Percentiles rank a stretch among this genome's conserved stretches.
These are phyloP conservation scores for Andrena cerasifolii DNA, from an alignment of 1,140 invertebrate genomes.

Conservation along the genomic window DNA sequence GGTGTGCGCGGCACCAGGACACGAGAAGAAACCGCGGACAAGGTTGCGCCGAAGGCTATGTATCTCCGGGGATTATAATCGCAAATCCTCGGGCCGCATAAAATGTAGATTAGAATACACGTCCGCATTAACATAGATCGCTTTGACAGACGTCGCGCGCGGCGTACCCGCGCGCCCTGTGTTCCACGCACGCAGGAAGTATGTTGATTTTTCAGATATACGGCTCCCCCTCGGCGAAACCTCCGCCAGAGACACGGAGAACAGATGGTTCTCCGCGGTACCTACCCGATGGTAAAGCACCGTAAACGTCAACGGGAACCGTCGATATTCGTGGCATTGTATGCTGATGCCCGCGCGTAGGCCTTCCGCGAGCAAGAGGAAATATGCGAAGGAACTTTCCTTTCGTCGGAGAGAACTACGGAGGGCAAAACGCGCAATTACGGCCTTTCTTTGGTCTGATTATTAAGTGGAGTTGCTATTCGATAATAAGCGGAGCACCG, in stretches of 20 bases:
- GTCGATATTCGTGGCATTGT: slow-evolving; percentile 39
- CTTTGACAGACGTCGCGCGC: slow-evolving; percentile 41
- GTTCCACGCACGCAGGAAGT: not conserved
- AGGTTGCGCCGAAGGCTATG: slow-evolving; percentile 37
- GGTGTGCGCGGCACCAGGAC: not conserved
- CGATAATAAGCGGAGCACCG: not conserved
- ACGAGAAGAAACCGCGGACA: slow-evolving; percentile 17
- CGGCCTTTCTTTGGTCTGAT: not conserved
- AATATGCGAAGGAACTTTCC: not conserved
- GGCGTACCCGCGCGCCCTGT: not conserved
- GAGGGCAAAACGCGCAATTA: not conserved
- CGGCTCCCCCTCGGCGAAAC: slow-evolving; percentile 1
- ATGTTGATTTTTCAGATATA: slow-evolving; percentile 10
- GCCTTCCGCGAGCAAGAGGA: not conserved
- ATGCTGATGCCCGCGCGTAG: slow-evolving; percentile 30
- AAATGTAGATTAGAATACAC: slow-evolving; percentile 67
- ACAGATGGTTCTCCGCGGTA: slow-evolving; percentile 11
- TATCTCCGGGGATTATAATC: slow-evolving; percentile 61
- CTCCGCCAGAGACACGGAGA: not conserved
- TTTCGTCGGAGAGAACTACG: not conserved
- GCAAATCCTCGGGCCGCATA: slow-evolving; percentile 61
- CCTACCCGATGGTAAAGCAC: not conserved
- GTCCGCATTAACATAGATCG: slow-evolving; percentile 61
- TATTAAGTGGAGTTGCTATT: not conserved
- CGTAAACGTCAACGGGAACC: slow-evolving; percentile 18